Conservation (phyloP, 1,140 invertebrate species). For the Rhysida immarginata region DNA sequence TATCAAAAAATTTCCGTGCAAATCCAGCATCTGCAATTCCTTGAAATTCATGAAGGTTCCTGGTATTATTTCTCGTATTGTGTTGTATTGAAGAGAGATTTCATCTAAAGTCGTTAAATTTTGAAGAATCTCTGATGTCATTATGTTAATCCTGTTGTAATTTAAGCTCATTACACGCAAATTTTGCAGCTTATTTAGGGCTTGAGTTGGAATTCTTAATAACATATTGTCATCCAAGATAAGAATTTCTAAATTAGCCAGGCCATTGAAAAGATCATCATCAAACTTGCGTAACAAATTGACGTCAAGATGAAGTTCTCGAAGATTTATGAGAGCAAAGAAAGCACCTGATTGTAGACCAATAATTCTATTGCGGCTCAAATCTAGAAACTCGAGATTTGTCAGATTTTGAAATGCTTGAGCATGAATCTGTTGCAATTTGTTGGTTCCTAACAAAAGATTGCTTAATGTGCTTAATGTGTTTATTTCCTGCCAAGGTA, state of each 20-base stretch:
- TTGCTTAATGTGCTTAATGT: conserved; percentile 47
- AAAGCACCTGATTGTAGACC: conserved; percentile 65
- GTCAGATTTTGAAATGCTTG: conserved; percentile 43
- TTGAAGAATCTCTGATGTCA: conserved; percentile 47
- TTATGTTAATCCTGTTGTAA: conserved; percentile 69
- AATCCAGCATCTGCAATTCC: conserved; percentile 47
- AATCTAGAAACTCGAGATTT: conserved; percentile 54
- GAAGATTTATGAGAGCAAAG: conserved; percentile 46
- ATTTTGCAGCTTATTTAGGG: conserved; percentile 53
- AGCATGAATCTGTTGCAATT: background rate
- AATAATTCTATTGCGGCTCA: conserved; percentile 67
- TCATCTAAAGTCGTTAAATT: conserved; percentile 25
- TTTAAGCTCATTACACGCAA: conserved; percentile 57
- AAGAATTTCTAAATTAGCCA: conserved; percentile 55
- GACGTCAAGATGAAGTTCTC: conserved; percentile 61
- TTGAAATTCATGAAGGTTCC: conserved; percentile 47
- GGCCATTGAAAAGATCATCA: conserved; percentile 65
- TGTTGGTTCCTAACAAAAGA: conserved; percentile 1
- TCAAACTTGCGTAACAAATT: conserved; percentile 72
- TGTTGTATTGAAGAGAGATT: conserved; percentile 58
- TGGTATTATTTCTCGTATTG: conserved; percentile 65
- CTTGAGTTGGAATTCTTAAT: conserved; percentile 59
- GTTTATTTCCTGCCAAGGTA: conserved; percentile 59
- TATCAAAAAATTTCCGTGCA: conserved; percentile 53
- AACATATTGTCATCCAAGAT: conserved; percentile 79